These are phyloP conservation scores for Polia nebulosa DNA, from an alignment of 2,888 invertebrate species.

Conservation along the genomic window DNA sequence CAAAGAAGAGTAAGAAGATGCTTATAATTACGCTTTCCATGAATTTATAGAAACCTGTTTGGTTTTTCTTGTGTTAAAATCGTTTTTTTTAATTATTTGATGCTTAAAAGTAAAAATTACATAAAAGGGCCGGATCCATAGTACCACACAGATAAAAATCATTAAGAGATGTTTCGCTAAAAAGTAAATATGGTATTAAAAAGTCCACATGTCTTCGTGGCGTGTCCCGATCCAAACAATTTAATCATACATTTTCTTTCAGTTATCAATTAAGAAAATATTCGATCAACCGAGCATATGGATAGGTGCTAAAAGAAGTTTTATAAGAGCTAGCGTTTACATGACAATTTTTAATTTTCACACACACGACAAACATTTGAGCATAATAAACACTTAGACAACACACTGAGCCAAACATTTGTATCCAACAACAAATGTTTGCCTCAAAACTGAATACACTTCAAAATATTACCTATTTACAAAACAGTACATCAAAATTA, in stretches of 20 bases:
- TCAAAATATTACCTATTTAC: slow-evolving; percentile 16
- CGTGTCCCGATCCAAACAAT: slow-evolving; percentile 44
- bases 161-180: too few relatives aligned
- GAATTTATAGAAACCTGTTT: too few relatives aligned
- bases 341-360: slow-evolving; percentile 34
- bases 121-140: too few relatives aligned
- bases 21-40: too few relatives aligned
- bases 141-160: too few relatives aligned
- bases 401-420: slow-evolving; percentile 46
- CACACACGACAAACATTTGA: slow-evolving; percentile 13
- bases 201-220: too few relatives aligned
- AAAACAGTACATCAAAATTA: slow-evolving; percentile 22
- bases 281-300: slow-evolving; percentile 29
- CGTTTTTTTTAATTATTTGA: too few relatives aligned
- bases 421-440: slow-evolving; percentile 35
- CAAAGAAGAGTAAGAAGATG: too few relatives aligned
- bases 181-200: too few relatives aligned
- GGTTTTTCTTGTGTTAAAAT: too few relatives aligned
- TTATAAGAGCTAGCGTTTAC: slow-evolving; percentile 28
- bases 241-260: slow-evolving; percentile 48
- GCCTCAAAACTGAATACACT: slow-evolving; percentile 15
- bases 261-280: slow-evolving; percentile 34
- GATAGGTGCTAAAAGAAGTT: slow-evolving; percentile 27
- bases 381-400: not conserved
- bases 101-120: too few relatives aligned